These are phyloP conservation scores for Oxygymnocypris stewartii DNA, from an alignment of 2,113 vertebrate genomes.

Conservation along the genomic window DNA sequence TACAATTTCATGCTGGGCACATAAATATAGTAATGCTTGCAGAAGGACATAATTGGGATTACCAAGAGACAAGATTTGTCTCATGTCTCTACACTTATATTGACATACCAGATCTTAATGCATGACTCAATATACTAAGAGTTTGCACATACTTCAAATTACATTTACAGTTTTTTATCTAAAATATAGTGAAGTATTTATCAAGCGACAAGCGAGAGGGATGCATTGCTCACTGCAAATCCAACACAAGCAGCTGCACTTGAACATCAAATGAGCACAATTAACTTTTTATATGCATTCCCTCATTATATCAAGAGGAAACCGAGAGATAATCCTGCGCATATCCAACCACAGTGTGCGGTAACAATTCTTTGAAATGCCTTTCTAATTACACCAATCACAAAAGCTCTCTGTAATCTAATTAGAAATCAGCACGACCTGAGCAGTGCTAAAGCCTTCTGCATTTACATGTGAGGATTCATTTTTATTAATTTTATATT, in stretches of 20 bases:
- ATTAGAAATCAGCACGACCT: conserved; percentile 57
- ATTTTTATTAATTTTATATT: too few species aligned
- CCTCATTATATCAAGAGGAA: conserved; percentile 51
- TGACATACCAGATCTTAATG: background rate
- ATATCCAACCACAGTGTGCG: conserved; percentile 18
- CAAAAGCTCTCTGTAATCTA: conserved; percentile 50
- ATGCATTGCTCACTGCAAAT: conserved; percentile 41
- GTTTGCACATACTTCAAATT: conserved; percentile 9
- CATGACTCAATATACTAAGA: background rate
- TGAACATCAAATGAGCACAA: conserved; percentile 52
- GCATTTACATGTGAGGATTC: conserved; percentile 39
- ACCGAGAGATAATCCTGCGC: conserved; percentile 26
- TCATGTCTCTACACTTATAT: background rate
- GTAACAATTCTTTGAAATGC: conserved; percentile 48
- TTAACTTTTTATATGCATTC: conserved; percentile 47
- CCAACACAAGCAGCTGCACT: conserved; percentile 40
- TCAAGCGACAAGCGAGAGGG: background rate
- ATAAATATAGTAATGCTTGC: background rate
- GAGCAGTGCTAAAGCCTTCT: conserved; percentile 36
- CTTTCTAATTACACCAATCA: conserved; percentile 54
- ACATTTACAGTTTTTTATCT: background rate
- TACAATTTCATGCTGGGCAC: background rate
- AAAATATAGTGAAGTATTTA: background rate
- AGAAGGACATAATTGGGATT: background rate
- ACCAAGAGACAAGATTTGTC: too few species aligned